phyloP scores from a whole-genome alignment of 2,797 vertebrate genomes.

The Staurois parvus region DNA sequence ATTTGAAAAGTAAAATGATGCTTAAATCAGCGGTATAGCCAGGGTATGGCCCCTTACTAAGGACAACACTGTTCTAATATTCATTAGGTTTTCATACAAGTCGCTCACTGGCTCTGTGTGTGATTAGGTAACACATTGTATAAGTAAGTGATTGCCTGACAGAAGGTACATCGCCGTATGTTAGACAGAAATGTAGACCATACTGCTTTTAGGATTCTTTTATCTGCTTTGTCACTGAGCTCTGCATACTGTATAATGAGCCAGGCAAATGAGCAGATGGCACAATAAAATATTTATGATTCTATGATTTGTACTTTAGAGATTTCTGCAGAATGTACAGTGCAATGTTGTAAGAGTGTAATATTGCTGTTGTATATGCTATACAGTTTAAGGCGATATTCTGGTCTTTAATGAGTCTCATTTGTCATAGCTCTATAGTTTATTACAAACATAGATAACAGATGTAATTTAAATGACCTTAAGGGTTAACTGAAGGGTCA shows the following conservation, averaged over 20 bases:
- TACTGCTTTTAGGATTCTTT: conserved; percentile 12
- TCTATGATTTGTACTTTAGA: conserved; percentile 42
- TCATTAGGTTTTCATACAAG: neutral
- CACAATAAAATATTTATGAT: conserved; percentile 44
- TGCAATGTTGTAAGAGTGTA: conserved; percentile 6
- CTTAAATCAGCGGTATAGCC: too few relatives aligned
- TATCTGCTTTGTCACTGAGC: conserved; percentile 14
- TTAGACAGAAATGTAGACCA: neutral
- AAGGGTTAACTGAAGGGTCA: neutral
- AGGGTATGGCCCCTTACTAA: neutral
- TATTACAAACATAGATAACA: conserved; percentile 24
- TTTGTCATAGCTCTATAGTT: conserved; percentile 9
- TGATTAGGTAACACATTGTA: neutral
- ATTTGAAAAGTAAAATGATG: too few relatives aligned
- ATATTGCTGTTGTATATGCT: conserved; percentile 5
- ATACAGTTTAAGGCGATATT: conserved; percentile 17
- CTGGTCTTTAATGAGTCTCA: conserved; percentile 17
- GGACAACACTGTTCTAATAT: neutral
- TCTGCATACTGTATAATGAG: conserved; percentile 36
- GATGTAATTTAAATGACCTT: conserved; percentile 8
- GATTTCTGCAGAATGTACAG: conserved; percentile 10
- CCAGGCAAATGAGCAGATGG: conserved; percentile 23
- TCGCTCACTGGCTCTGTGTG: neutral
- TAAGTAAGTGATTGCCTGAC: neutral
- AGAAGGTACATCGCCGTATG: conserved; percentile 1